phyloP scores from a whole-genome alignment of 2,113 vertebrate species.

The Ginglymostoma cirratum region DNA sequence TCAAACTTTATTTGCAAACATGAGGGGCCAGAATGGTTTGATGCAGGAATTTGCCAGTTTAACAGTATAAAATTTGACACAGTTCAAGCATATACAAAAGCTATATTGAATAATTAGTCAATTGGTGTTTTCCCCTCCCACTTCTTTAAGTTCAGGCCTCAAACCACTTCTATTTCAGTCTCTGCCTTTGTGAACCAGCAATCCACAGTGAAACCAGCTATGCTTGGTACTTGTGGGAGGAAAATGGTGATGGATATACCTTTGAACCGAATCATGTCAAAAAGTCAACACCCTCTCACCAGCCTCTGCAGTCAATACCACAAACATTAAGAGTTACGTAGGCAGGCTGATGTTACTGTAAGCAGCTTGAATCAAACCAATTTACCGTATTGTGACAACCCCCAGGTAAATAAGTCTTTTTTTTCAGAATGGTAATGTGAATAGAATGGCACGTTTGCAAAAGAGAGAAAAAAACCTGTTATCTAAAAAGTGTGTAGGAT shows the following conservation, averaged over 20 bases:
- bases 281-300: conserved; percentile 4
- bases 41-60: background rate
- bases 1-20: background rate
- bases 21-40: background rate
- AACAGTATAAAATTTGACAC: background rate
- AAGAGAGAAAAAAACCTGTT: background rate
- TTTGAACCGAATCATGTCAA: conserved; percentile 2
- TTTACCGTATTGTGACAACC: background rate
- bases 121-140: background rate
- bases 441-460: background rate
- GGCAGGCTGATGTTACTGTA: background rate
- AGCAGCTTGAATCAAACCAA: background rate
- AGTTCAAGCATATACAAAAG: background rate
- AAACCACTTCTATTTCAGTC: conserved; percentile 22
- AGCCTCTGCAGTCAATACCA: background rate
- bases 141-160: conserved; percentile 14
- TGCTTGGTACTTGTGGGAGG: background rate
- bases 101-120: background rate
- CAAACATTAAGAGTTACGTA: background rate
- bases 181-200: background rate
- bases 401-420: background rate
- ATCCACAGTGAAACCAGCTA: conserved; percentile 16
- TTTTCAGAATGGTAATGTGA: background rate
- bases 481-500: background rate
- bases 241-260: background rate